Conservation (phyloP, 1,140 invertebrate genomes). For the Mya arenaria region DNA sequence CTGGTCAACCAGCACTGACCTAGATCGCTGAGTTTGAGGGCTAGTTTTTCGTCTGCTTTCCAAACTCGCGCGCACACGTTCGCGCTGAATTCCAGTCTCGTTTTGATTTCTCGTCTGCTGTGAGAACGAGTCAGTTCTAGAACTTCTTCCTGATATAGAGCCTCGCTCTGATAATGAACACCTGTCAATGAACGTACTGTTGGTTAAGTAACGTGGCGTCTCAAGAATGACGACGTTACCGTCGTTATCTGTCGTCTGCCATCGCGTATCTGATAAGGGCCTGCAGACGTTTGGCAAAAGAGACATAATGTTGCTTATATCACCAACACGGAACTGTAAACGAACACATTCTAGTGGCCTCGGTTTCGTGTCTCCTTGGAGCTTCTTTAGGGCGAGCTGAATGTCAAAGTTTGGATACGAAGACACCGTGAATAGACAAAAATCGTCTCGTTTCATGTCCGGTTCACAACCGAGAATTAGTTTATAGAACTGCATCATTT, state of each 20-base stretch:
- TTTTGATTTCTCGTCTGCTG: not conserved
- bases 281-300: constrained; percentile 76
- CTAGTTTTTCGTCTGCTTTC: not conserved
- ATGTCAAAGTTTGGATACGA: constrained; percentile 70
- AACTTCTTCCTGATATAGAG: constrained; percentile 31
- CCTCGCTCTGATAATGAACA: constrained; percentile 42
- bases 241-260: constrained; percentile 76
- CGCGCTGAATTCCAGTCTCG: not conserved
- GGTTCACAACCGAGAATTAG: constrained; percentile 71
- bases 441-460: constrained; percentile 70
- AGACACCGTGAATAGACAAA: constrained; percentile 75
- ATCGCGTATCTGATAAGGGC: constrained; percentile 70
- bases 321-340: constrained; percentile 72
- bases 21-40: not conserved
- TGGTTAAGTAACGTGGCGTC: constrained; percentile 22
- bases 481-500: constrained; percentile 76
- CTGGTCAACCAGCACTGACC: not conserved
- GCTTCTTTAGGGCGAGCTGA: constrained; percentile 74
- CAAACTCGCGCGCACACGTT: not conserved
- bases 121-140: not conserved
- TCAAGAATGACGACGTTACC: constrained; percentile 73
- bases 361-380: constrained; percentile 57
- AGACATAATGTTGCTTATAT: constrained; percentile 72
- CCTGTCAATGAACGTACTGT: constrained; percentile 43
- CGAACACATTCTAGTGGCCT: constrained; percentile 62